Evolutionary conservation across 2,113 vertebrate species (phyloP).

Genomic region (Clarias macrocephalus): DNA sequence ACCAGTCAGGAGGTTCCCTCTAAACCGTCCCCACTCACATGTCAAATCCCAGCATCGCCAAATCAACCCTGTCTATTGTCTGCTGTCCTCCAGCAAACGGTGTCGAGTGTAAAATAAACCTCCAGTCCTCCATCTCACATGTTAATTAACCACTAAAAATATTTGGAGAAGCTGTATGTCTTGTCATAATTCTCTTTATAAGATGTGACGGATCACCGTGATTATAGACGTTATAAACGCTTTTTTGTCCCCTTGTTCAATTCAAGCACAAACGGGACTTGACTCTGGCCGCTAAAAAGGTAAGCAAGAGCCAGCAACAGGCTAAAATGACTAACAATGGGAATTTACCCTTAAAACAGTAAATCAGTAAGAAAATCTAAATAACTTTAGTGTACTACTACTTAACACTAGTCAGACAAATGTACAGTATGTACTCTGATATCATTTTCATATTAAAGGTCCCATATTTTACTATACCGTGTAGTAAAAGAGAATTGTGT

Average conservation of each 20-base stretch:
- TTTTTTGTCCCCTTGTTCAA: slow-evolving; percentile 21
- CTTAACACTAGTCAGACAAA: not conserved
- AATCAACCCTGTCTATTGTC: not conserved
- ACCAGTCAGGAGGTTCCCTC: not conserved
- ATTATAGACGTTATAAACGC: not conserved
- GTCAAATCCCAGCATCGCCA: not conserved
- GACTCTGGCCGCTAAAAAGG: slow-evolving; percentile 18
- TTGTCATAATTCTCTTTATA: not conserved
- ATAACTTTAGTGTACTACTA: not conserved
- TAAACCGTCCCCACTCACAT: not conserved
- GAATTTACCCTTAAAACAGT: not conserved
- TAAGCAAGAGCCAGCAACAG: slow-evolving; percentile 4
- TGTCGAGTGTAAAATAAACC: not conserved
- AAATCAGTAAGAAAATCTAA: not conserved
- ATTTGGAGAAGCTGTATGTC: not conserved
- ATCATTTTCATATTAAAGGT: not conserved
- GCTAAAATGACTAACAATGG: not conserved
- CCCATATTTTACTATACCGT: too few species aligned
- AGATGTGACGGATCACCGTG: not conserved
- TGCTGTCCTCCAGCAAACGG: not conserved
- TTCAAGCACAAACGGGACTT: slow-evolving; percentile 42
- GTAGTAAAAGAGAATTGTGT: too few species aligned
- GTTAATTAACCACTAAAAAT: slow-evolving; percentile 1
- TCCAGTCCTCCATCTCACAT: not conserved
- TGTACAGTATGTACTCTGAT: not conserved